Conservation (phyloP, 2,113 vertebrate genomes). For the Ptilonorhynchus violaceus region DNA sequence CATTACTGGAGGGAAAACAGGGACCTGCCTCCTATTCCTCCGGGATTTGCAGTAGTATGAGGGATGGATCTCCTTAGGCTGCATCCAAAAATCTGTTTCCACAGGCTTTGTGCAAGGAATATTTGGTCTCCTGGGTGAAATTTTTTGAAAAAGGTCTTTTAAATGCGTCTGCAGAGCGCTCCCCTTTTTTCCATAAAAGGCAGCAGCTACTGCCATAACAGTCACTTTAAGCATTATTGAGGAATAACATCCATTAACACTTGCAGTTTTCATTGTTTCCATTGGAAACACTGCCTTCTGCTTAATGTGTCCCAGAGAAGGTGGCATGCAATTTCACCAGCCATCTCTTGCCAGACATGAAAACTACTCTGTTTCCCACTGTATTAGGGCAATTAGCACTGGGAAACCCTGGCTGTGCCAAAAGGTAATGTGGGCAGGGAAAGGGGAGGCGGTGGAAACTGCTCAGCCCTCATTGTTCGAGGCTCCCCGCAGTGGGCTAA, state of each 20-base stretch:
- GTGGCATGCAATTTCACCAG: slow-evolving; percentile 54
- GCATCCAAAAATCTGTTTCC: slow-evolving; percentile 1
- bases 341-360: slow-evolving; percentile 63
- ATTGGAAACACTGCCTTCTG: slow-evolving; percentile 63
- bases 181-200: slow-evolving; percentile 34
- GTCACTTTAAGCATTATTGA: slow-evolving; percentile 50
- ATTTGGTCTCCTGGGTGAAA: slow-evolving; percentile 7
- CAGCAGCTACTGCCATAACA: slow-evolving; percentile 36
- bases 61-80: slow-evolving; percentile 6
- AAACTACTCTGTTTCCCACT: slow-evolving; percentile 64
- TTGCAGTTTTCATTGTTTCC: slow-evolving; percentile 55
- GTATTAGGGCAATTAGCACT: slow-evolving; percentile 63
- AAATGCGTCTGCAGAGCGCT: slow-evolving; percentile 4
- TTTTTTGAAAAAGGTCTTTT: slow-evolving; percentile 20
- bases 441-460: slow-evolving; percentile 52
- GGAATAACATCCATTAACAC: slow-evolving; percentile 54
- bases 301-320: slow-evolving; percentile 62
- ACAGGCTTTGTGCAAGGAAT: slow-evolving; percentile 1
- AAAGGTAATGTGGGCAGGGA: slow-evolving; percentile 65
- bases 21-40: background rate
- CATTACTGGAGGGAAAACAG: background rate
- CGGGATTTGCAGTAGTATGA: background rate
- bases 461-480: slow-evolving; percentile 55
- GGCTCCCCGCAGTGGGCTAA: slow-evolving; percentile 66
- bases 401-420: slow-evolving; percentile 70